Evolutionary conservation across 2,113 vertebrate genomes (phyloP), one percentile per base, ranked within the genome.

Genomic region (Chlorocebus sabaeus): DNA sequence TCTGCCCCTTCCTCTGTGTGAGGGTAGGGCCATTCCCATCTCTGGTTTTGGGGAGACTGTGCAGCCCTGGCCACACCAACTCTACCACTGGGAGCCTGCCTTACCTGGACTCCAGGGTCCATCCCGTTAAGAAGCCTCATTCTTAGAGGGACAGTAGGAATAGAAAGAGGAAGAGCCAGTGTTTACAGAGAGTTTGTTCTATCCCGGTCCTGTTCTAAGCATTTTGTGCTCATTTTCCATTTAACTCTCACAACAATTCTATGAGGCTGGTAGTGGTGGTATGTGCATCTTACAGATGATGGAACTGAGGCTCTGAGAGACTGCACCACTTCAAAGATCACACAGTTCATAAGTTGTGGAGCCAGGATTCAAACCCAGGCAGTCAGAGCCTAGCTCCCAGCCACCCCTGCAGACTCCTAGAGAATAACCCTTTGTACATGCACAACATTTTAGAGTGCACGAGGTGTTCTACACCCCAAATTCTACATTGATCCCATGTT

Each of bases 141-240:
- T 35, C 4, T 48, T 45, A 89, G 86, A 38, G 17, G 5, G 27
- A 23, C 3, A 3, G 12, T 6, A 57, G 45, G 40, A 64, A 25
- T 6, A 7, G 27, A 25, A 17, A 12, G 27, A 23, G 25, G 61
- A 38, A 55, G 61, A 43, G 70, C 16, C 67, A 11, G 32, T 1
- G 6, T 0, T 9, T 6, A 2, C 73, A 0, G 40, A 38, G 68
- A 32, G 40, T 43, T 50, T 8, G 10, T 55, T 45, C 79, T 3
- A 0, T 1, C 32, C 32, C 8, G 0, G 30, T 1, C 13, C 52
- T 18, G 13, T 20, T 45, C 22, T 8, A 10, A 45, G 59, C 7
- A 2, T 25, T 38, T n/a, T 1, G 0, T 5, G 14, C 25, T 40
- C 12, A 0, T 2, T 6, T 1, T 40, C 57, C 59, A 11, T 14